Percentiles rank a stretch among this genome's conserved stretches.
phyloP scores from a whole-genome alignment of 2,113 vertebrate genomes.

The Rhinopithecus roxellana region DNA sequence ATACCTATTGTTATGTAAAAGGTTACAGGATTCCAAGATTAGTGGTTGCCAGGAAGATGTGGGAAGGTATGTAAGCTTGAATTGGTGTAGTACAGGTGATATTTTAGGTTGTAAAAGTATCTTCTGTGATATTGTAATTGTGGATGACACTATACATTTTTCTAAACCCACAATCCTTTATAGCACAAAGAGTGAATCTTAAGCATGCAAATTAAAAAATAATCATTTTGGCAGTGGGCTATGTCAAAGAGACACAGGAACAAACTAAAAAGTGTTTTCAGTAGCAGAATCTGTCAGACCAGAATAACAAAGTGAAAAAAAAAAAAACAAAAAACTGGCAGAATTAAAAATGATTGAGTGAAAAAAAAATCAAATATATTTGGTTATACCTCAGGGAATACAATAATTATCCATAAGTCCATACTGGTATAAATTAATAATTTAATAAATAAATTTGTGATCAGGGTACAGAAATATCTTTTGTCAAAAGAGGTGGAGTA shows the following conservation, averaged over 20 bases:
- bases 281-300: not conserved
- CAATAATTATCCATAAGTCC: not conserved
- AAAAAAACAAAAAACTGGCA: no score
- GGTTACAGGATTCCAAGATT: not conserved
- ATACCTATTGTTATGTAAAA: not conserved
- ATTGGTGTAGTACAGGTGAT: not conserved
- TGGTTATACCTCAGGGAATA: not conserved
- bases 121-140: not conserved
- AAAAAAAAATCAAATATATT: not conserved
- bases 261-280: not conserved
- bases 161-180: not conserved
- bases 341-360: not conserved
- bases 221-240: not conserved
- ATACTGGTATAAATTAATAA: not conserved
- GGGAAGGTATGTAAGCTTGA: not conserved
- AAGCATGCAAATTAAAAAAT: constrained; percentile 28
- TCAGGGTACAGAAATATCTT: not conserved
- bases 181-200: not conserved
- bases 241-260: not conserved
- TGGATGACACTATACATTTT: not conserved
- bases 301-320: no score
- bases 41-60: not conserved
- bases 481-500: not conserved
- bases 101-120: not conserved
- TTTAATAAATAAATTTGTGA: not conserved